Evolutionary conservation across 2,888 invertebrate species (phyloP).

Genomic region (Heliconius sara): DNA sequence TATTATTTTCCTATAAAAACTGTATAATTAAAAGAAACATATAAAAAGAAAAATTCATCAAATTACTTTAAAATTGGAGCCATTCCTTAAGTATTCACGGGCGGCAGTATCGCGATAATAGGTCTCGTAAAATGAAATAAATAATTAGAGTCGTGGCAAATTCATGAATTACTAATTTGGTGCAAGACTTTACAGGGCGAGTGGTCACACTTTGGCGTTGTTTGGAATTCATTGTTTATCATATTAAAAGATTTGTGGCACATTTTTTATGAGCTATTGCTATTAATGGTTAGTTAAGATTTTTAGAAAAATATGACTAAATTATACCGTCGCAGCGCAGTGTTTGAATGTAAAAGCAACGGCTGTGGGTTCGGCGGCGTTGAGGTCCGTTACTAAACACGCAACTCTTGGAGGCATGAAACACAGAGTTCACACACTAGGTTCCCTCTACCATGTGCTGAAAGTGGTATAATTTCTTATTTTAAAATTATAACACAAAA

Average conservation of each 20-base stretch:
- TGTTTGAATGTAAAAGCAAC: too few species aligned
- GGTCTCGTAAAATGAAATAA: slow-evolving; percentile 81
- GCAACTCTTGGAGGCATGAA: not conserved
- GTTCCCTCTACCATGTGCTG: not conserved
- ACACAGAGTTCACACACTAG: not conserved
- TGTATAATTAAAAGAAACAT: slow-evolving; percentile 32
- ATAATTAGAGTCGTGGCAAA: slow-evolving; percentile 75
- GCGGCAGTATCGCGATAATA: slow-evolving; percentile 73
- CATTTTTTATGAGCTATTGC: too few species aligned
- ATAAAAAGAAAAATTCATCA: slow-evolving; percentile 48
- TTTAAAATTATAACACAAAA: not conserved
- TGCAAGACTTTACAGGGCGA: slow-evolving; percentile 57
- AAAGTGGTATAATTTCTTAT: not conserved
- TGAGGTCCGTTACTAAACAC: not conserved
- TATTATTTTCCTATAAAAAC: slow-evolving; percentile 16
- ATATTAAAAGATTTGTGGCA: not conserved
- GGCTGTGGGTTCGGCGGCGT: not conserved
- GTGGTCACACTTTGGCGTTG: slow-evolving; percentile 36
- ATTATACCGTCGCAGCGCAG: too few species aligned
- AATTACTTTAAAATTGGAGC: slow-evolving; percentile 55
- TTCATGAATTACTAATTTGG: slow-evolving; percentile 80
- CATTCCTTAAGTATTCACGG: slow-evolving; percentile 74
- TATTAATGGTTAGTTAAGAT: too few species aligned
- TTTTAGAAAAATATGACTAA: too few species aligned
- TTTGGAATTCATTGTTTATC: not conserved